These are phyloP conservation scores for Benthosema pterotum DNA, from an alignment of 2,797 vertebrate genomes.

Conservation along the genomic window DNA sequence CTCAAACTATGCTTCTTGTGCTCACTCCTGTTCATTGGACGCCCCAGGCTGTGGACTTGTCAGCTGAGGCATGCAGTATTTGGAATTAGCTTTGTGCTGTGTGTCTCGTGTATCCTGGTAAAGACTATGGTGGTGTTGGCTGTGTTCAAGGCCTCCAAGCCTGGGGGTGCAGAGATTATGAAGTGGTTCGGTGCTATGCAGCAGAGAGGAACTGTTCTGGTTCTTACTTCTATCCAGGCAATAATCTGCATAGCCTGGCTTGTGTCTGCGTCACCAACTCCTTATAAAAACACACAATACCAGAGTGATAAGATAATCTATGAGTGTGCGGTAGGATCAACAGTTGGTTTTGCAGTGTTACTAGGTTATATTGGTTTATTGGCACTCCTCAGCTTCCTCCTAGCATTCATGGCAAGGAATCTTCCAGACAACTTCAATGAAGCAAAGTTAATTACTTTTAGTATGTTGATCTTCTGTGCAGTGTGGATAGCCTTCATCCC, in stretches of 20 bases:
- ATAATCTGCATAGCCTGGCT: too few species aligned
- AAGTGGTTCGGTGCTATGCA: too few species aligned
- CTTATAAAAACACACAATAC: too few species aligned
- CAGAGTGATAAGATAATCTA: too few species aligned
- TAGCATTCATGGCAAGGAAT: slow-evolving; percentile 31
- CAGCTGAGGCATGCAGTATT: background rate
- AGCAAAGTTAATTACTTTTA: slow-evolving; percentile 35
- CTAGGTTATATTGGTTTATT: too few species aligned
- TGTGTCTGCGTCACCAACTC: too few species aligned
- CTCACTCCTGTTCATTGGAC: slow-evolving; percentile 40
- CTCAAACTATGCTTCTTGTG: slow-evolving; percentile 49
- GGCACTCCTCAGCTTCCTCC: too few species aligned
- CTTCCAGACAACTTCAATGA: slow-evolving; percentile 36
- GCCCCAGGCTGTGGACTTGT: slow-evolving; percentile 22
- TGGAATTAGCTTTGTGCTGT: too few species aligned
- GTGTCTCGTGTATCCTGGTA: slow-evolving; percentile 2
- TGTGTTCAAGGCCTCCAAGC: too few species aligned
- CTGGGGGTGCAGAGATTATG: slow-evolving; percentile 1
- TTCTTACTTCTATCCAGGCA: too few species aligned
- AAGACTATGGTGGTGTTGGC: slow-evolving; percentile 44
- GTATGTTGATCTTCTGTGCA: slow-evolving; percentile 20
- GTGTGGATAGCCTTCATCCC: slow-evolving; percentile 43
- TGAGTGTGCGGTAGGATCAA: slow-evolving; percentile 35
- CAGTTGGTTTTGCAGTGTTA: slow-evolving; percentile 42
- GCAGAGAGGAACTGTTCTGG: too few species aligned